Percentiles rank a stretch among this genome's conserved stretches.
phyloP scores from a whole-genome alignment of 2,113 vertebrate genomes.

The Leptosomus discolor region DNA sequence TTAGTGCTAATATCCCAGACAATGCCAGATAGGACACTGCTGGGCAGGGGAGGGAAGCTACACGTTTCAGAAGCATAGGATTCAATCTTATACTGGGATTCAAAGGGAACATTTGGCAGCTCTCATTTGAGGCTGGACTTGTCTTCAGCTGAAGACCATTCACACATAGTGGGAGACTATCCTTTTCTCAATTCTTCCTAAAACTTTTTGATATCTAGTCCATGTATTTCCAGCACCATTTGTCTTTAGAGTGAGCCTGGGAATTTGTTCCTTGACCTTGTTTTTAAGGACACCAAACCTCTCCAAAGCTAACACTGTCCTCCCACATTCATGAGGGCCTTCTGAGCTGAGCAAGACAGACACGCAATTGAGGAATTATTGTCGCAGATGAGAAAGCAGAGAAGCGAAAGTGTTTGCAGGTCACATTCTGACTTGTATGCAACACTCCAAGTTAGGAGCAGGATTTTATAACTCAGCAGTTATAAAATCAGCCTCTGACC shows the following conservation, averaged over 20 bases:
- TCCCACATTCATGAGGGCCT: neutral
- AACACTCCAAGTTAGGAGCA: neutral
- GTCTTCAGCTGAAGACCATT: neutral
- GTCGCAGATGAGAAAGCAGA: neutral
- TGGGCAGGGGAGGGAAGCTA: neutral
- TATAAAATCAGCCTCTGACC: neutral
- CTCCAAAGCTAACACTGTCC: neutral
- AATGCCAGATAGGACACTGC: neutral
- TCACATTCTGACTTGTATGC: neutral
- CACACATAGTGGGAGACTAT: neutral
- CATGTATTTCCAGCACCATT: neutral
- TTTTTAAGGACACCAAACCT: neutral
- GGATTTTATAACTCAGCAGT: constrained; percentile 1
- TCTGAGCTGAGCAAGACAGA: neutral
- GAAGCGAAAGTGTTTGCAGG: rapidly evolving
- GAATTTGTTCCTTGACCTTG: neutral
- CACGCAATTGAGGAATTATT: neutral
- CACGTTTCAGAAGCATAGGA: neutral
- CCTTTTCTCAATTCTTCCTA: neutral
- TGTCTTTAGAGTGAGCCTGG: neutral
- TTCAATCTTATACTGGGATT: neutral
- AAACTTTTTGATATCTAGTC: neutral
- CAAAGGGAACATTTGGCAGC: neutral
- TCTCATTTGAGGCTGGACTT: neutral
- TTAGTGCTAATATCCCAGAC: neutral